Evolutionary conservation across 1,140 invertebrate genomes (phyloP).

Genomic region (Sycobia sp.): DNA sequence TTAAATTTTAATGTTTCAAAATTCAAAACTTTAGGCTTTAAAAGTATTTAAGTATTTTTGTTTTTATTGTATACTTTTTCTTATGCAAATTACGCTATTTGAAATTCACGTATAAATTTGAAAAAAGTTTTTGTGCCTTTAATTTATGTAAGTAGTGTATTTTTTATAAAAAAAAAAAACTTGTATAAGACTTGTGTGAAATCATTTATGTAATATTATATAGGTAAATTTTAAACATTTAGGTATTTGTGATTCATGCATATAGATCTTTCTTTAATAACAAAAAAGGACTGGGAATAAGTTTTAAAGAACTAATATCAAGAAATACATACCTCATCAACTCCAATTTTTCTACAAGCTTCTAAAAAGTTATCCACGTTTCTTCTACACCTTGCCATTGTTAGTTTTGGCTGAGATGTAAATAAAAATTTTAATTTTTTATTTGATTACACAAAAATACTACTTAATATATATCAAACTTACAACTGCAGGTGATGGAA

Average conservation of each 20-base stretch:
- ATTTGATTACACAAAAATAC: background rate
- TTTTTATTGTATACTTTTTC: too few relatives aligned
- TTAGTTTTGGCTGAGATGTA: constrained; percentile 85
- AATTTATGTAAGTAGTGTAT: too few relatives aligned
- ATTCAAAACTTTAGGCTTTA: too few relatives aligned
- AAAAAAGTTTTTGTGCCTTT: too few relatives aligned
- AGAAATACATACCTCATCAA: constrained; percentile 90
- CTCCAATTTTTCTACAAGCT: constrained; percentile 90
- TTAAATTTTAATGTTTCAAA: too few relatives aligned
- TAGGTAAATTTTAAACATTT: background rate
- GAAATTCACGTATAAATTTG: too few relatives aligned
- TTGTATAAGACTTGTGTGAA: too few relatives aligned
- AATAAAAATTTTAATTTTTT: constrained; percentile 2
- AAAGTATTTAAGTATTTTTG: too few relatives aligned
- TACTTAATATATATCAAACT: constrained; percentile 49
- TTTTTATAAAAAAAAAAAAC: too few relatives aligned
- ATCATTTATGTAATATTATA: background rate
- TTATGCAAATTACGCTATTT: too few relatives aligned
- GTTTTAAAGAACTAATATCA: too few relatives aligned
- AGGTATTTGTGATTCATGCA: background rate
- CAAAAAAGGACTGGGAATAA: background rate
- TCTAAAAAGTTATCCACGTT: constrained; percentile 96
- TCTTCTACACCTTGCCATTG: constrained; percentile 88
- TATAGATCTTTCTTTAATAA: background rate
- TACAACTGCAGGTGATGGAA: constrained; percentile 92